Conservation (phyloP, 1,140 invertebrate genomes). For the Tetramorium alpestre region DNA sequence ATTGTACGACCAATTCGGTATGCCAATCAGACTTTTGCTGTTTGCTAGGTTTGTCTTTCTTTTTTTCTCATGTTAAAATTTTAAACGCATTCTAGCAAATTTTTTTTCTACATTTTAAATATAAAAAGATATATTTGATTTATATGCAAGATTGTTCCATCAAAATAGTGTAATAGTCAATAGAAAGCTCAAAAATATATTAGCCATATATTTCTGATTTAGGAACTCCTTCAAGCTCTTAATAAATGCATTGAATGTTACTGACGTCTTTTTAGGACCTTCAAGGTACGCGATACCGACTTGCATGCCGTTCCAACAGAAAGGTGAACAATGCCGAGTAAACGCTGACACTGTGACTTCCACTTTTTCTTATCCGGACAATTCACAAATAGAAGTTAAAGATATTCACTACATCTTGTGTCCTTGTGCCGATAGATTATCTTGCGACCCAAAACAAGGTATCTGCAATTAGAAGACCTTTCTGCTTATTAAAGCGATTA, state of each 20-base stretch:
- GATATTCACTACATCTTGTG: conserved; percentile 74
- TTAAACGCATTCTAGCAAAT: neutral
- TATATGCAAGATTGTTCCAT: neutral
- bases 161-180: neutral
- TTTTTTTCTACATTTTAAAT: too few relatives aligned
- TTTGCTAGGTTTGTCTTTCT: conserved; percentile 58
- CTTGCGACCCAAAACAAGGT: conserved; percentile 61
- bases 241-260: neutral
- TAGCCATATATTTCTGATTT: neutral
- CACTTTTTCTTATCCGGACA: conserved; percentile 72
- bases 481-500: neutral
- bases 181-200: neutral
- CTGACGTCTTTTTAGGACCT: conserved; percentile 51
- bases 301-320: conserved; percentile 63
- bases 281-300: conserved; percentile 71
- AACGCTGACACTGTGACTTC: conserved; percentile 46
- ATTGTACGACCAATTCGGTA: conserved; percentile 59
- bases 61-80: neutral
- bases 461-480: conserved; percentile 52
- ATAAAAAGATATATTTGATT: too few relatives aligned
- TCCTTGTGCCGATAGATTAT: conserved; percentile 72
- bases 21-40: conserved; percentile 65
- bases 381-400: conserved; percentile 54
- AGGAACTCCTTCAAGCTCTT: neutral
- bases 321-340: conserved; percentile 72